These are phyloP conservation scores for Anhinga anhinga DNA, from an alignment of 2,113 vertebrate species.

Conservation along the genomic window DNA sequence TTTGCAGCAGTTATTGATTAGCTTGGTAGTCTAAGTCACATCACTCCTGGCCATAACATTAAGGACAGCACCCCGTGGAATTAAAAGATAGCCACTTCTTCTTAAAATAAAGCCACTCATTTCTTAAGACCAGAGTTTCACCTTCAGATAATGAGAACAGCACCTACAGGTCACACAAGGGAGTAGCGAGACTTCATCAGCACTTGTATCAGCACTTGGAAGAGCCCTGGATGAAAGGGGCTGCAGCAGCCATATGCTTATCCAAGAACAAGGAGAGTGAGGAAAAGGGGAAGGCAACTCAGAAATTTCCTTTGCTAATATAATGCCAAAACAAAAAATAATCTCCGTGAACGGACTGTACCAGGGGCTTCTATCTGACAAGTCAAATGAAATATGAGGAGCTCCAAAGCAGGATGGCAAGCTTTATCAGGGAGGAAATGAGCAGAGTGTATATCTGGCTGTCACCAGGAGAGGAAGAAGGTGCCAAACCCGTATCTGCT, in stretches of 20 bases:
- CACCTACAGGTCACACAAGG: neutral
- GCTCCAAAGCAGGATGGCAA: neutral
- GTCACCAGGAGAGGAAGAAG: constrained; percentile 28
- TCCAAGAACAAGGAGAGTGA: neutral
- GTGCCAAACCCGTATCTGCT: constrained; percentile 52
- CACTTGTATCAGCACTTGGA: neutral
- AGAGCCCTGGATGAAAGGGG: neutral
- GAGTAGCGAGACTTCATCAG: neutral
- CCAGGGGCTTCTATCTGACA: neutral
- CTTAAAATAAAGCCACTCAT: neutral
- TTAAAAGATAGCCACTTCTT: neutral
- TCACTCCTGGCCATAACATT: neutral
- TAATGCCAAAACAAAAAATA: neutral
- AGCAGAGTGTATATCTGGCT: neutral
- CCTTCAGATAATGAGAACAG: neutral
- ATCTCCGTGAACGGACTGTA: neutral
- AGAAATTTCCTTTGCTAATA: neutral
- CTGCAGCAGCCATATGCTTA: neutral
- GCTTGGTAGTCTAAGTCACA: neutral
- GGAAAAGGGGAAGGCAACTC: neutral
- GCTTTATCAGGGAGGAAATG: constrained; percentile 17
- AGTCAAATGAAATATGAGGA: constrained; percentile 32
- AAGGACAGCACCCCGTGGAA: neutral
- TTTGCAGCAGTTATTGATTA: neutral
- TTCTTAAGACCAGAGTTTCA: neutral